Evolutionary conservation across 2,888 invertebrate genomes (phyloP), one percentile per base, ranked within the genome.

Genomic region (Aradus depressus): DNA sequence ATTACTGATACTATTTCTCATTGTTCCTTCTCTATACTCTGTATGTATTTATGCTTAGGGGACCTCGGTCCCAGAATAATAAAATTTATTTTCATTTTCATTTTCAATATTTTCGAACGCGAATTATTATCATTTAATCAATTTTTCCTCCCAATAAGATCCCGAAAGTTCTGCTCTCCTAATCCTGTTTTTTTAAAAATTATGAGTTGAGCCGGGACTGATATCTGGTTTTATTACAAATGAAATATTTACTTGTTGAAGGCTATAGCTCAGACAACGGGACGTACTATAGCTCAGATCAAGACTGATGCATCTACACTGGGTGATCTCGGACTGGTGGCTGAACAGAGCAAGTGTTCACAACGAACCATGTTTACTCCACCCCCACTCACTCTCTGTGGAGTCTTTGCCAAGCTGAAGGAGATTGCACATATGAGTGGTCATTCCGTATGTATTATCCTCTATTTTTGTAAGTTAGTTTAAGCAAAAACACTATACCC

Each of bases 241-340:
- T 26, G 14, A 23, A 4, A 4, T 21, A 3, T 25, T 16, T 16
- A 25, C n/a, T 16, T 12, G 10, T 45, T 23, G 5, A 51, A 62
- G 72, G 91, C 93, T 0, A 83, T 97, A 42, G 90, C 89, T 0
- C 83, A 84, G 65, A 81, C 87, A 53, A 92, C 92, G 3, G 92
- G 92, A 0, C 77, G 92, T 54, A 79, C 84, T 35, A 66, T 90
- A 58, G 81, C 83, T 25, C 73, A 91, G 67, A 81, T 96, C 49
- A 87, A 85, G 67, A 70, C 76, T 0, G 83, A 86, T 60, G 73
- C 76, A 2, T 76, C 76, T 55, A 70, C 70, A 50, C 76, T 76
- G 44, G 96, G 97, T 0, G 98, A 97, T 72, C 72, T 98, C 51
- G 97, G 96, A 4, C 70, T 82, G 18, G 88, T 91, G 6, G 96